Evolutionary conservation across 2,113 vertebrate species (phyloP), one percentile per base, ranked within the genome.

Genomic region (Pachyramphus minor): DNA sequence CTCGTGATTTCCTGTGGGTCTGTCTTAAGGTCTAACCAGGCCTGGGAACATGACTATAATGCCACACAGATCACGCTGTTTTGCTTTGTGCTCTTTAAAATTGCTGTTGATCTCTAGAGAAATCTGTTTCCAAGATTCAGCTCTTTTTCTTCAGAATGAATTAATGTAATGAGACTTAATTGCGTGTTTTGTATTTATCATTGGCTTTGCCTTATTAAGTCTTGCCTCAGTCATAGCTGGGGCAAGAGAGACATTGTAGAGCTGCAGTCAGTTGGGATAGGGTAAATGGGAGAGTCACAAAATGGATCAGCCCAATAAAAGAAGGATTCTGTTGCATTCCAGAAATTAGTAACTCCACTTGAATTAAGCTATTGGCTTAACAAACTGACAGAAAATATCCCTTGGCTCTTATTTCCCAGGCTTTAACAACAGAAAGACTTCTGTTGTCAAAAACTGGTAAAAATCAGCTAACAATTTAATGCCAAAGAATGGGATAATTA

Each of bases 61-160:
- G 25, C 44, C 53, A 64, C 4, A 13, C 1, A 3, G n/a, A 47
- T 62, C 64, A 66, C 0, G 0, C 28, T 66, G 41, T 3, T 82
- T 37, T 84, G 27, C 45, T 66, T 85, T 72, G 45, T 66, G 58
- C 58, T 79, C 30, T 49, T 86, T 86, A 68, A 76, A 83, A 94
- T 83, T 80, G 44, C 53, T 63, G 8, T 35, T 80, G 31, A 28
- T 66, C 73, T 78, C 73, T n/a, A 81, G 60, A 93, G 81, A 84
- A 87, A 50, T 47, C 21, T n/a, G 14, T 69, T 89, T 89, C 37
- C 64, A 71, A 49, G 50, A 78, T 58, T 62, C 45, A 67, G n/a
- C 15, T 25, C 31, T 30, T 79, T 28, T 33, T 1, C 42, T 30
- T 20, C 37, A 16, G 28, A 62, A 74, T 35, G 22, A 84, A 69